Base-by-base conservation (phyloP, 2,888 invertebrate genomes). In the Caenorhabditis becei region DNA sequence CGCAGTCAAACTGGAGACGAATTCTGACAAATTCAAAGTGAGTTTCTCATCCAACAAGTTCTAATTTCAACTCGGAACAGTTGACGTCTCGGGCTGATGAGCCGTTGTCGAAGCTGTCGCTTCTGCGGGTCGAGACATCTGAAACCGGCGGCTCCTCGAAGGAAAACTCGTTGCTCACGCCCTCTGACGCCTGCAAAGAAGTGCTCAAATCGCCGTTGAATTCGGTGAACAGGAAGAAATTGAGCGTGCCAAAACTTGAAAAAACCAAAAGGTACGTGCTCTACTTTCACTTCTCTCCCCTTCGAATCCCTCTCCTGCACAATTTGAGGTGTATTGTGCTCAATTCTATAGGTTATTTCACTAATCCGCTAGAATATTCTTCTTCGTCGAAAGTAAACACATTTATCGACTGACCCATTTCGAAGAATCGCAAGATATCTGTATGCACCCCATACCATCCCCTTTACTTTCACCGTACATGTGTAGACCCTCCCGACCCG, bases 171-270 rank as follows among this genome's bases (percentile, higher is more conserved):
- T 47, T 62, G 16, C 53, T 66, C 20, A 74, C 74, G n/a, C 66
- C 66, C 3, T 65, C 58, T 53, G 72, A 74, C 72, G 26, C 37
- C 32, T 41, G 28, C 44, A 56, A 58, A 44, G 62, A 61, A 53
- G 56, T 23, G 11, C 63, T 44, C 26, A 71, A 65, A 37, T 63
- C 78, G 20, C 66, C 71, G 51, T 56, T 37, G 18, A 69, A 69
- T 47, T 58, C 71, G 78, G 41, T 78, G 71, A 66, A 53, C 71
- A 65, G 78, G 66, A 78, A 71, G 61, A 78, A 78, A 66, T 71
- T 78, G 78, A 61, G 65, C 53, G 59, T 53, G 53, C 70, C 71
- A 7, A 20, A 59, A 44, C 58, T 78, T 18, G 78, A 78, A 63
- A 78, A 78, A 66, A 78, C 71, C 49, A 65, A 71, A 44, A 78